Base-by-base conservation (phyloP, 2,888 invertebrate species). In the Tortricodes alternella region DNA sequence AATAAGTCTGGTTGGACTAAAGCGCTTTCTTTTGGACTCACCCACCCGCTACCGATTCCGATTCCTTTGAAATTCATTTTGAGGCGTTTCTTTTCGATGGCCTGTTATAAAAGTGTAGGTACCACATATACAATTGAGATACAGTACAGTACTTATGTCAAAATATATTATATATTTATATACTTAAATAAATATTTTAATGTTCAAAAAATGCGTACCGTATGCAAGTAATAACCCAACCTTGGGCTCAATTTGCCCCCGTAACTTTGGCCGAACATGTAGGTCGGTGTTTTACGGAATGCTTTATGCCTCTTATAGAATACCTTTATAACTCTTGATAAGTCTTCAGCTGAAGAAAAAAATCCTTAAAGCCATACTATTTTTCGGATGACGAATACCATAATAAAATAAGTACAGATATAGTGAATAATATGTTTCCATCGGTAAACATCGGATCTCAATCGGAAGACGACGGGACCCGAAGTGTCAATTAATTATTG, bases 181-280 rank as follows among this genome's bases (percentile, higher is more conserved):
- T n/a, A n/a, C n/a, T n/a, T n/a, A n/a, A n/a, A n/a, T n/a, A n/a
- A n/a, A n/a, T n/a, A n/a, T n/a, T n/a, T n/a, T n/a, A n/a, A n/a
- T n/a, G n/a, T n/a, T n/a, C n/a, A n/a, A n/a, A n/a, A 16, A 4
- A 46, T 50, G 74, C 79, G 21, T 76, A 89, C 89, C 67, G 74
- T 80, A 53, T 85, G 73, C 59, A 89, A 78, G 65, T 85, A 83
- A 53, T 72, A 75, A 41, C 75, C 86, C 64, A 89, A 65, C 67
- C 89, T 73, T 8, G 89, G 86, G 9, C 95, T 94, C 93, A 97
- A 95, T 91, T 98, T 98, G 5, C 97, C 97, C 24, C 98, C 98
- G 78, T 98, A 98, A 50, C 97, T 97, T 84, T 98, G 97, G 24
- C 95, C 95, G 71, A 96, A 94, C 53, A 98, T 93, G 76, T 97